phyloP scores from a whole-genome alignment of 2,113 vertebrate species.

The Protomyctophum bolini region DNA sequence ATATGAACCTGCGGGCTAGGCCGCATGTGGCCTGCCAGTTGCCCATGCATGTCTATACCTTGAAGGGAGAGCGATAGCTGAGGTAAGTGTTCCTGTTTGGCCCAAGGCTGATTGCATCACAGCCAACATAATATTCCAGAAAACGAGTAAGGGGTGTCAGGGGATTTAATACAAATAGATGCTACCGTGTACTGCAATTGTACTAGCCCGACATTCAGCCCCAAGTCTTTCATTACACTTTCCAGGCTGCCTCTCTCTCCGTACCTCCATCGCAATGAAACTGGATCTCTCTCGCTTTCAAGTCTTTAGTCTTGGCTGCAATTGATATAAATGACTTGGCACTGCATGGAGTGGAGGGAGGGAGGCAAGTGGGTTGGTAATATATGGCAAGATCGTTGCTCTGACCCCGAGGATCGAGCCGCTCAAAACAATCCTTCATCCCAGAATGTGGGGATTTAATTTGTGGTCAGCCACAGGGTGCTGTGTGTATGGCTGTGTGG shows the following conservation, averaged over 20 bases:
- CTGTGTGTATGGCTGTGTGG: background rate
- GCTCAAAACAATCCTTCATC: conserved; percentile 36
- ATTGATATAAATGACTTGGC: conserved; percentile 6
- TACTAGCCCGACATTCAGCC: background rate
- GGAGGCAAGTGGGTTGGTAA: background rate
- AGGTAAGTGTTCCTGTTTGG: no score
- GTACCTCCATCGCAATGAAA: background rate
- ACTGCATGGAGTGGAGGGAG: background rate
- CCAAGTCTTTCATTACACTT: background rate
- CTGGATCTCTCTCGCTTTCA: background rate
- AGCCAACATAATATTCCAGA: no score
- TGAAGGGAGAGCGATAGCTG: no score
- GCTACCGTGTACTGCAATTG: no score
- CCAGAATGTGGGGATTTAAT: conserved; percentile 27
- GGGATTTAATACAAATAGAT: no score
- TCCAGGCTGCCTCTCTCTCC: background rate
- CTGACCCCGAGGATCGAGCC: conserved; percentile 5
- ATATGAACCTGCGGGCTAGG: no score
- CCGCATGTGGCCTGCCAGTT: no score
- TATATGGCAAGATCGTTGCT: background rate
- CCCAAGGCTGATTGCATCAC: no score
- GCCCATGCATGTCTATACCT: no score
- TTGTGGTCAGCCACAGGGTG: conserved; percentile 8
- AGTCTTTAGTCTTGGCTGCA: background rate
- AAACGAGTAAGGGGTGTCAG: no score